phyloP scores from a whole-genome alignment of 1,140 invertebrate genomes.

The Nasonia longicornis region DNA sequence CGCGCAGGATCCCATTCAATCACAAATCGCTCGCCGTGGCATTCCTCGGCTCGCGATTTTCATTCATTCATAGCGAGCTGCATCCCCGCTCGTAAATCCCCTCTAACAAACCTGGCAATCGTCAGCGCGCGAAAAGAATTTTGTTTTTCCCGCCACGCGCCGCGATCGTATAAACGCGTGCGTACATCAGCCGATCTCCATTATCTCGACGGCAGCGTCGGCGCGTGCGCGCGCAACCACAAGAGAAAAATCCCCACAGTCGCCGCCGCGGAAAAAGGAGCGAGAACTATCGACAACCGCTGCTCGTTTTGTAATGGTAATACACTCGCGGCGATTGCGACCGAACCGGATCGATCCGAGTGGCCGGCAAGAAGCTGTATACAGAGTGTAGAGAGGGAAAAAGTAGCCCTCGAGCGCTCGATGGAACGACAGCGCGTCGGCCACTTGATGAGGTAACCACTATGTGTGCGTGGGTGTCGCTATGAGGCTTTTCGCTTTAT shows the following conservation, averaged over 20 bases:
- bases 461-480: not conserved
- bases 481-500: not conserved
- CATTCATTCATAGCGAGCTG: not conserved
- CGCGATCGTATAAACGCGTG: not conserved
- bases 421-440: not conserved
- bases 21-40: not conserved
- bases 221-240: not conserved
- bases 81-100: slow-evolving; percentile 15
- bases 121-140: slow-evolving; percentile 13
- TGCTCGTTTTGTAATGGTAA: slow-evolving; percentile 38
- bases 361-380: not conserved
- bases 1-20: not conserved
- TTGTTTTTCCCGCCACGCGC: slow-evolving; percentile 25
- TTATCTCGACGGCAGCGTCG: slow-evolving; percentile 4
- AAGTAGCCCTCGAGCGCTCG: slow-evolving; percentile 24
- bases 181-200: not conserved
- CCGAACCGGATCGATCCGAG: slow-evolving; percentile 32
- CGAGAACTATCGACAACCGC: not conserved
- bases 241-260: not conserved
- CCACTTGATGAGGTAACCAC: slow-evolving; percentile 2
- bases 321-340: slow-evolving; percentile 11
- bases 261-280: not conserved
- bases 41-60: not conserved
- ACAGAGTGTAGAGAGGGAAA: not conserved
- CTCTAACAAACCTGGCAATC: not conserved